phyloP scores from a whole-genome alignment of 64 coral and sea anemone species.

The Dendronephthya gigantea region DNA sequence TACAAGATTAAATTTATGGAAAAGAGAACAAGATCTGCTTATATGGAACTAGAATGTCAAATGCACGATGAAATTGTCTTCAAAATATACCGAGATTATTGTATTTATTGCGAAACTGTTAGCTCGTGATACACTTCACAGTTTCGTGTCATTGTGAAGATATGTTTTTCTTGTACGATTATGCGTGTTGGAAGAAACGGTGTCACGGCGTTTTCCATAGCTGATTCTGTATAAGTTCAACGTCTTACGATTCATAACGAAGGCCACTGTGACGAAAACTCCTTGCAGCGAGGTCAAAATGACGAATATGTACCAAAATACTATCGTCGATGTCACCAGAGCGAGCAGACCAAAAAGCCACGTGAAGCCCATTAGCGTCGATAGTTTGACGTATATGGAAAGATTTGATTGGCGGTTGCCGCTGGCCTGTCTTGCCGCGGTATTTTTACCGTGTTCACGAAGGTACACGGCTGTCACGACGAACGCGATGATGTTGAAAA shows the following conservation, averaged over 20 bases:
- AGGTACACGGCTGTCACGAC: not conserved
- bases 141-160: not conserved
- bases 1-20: too few species aligned
- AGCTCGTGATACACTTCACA: not conserved
- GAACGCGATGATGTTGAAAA: not conserved
- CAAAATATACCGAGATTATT: too few species aligned
- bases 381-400: not conserved
- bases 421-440: not conserved
- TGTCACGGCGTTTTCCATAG: not conserved
- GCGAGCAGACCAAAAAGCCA: constrained; percentile 7
- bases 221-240: not conserved
- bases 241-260: not conserved
- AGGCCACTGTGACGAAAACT: not conserved
- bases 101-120: too few species aligned
- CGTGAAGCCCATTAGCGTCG: not conserved
- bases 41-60: too few species aligned
- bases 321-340: not conserved
- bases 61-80: too few species aligned
- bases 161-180: not conserved
- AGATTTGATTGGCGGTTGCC: not conserved
- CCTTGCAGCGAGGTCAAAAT: not conserved
- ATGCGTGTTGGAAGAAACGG: not conserved
- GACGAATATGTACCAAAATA: not conserved
- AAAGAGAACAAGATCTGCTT: too few species aligned
- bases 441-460: not conserved